Percentiles rank a stretch among this genome's conserved stretches.
Conservation (phyloP, 2,113 vertebrate genomes). For the Cavia porcellus region DNA sequence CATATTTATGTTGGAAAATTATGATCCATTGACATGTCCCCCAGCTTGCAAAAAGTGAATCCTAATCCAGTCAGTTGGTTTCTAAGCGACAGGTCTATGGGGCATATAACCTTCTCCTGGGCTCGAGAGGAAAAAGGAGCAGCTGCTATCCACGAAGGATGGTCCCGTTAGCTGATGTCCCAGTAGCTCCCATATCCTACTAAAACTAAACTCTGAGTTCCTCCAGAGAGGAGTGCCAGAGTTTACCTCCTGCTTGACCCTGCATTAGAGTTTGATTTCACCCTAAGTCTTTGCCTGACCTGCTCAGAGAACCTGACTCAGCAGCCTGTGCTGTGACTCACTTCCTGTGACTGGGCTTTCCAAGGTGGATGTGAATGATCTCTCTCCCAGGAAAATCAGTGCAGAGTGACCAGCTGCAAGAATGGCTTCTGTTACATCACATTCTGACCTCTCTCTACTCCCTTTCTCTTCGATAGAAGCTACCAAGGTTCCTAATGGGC, state of each 20-base stretch:
- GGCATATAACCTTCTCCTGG: neutral
- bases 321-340: neutral
- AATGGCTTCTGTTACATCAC: neutral
- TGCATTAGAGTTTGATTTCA: neutral
- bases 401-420: neutral
- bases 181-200: neutral
- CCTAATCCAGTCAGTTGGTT: neutral
- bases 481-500: neutral
- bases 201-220: neutral
- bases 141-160: neutral
- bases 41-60: neutral
- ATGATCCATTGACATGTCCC: neutral
- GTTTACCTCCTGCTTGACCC: neutral
- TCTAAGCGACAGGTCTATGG: neutral
- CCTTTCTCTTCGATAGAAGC: conserved; percentile 3
- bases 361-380: neutral
- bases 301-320: neutral
- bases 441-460: neutral
- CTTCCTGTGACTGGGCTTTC: neutral
- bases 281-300: neutral
- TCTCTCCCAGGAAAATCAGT: neutral
- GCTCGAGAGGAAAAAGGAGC: neutral
- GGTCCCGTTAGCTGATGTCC: neutral
- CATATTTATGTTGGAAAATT: neutral
- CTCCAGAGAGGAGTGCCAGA: neutral